These are phyloP conservation scores for Notechis scutatus DNA, from an alignment of 2,113 vertebrate genomes.

Conservation along the genomic window DNA sequence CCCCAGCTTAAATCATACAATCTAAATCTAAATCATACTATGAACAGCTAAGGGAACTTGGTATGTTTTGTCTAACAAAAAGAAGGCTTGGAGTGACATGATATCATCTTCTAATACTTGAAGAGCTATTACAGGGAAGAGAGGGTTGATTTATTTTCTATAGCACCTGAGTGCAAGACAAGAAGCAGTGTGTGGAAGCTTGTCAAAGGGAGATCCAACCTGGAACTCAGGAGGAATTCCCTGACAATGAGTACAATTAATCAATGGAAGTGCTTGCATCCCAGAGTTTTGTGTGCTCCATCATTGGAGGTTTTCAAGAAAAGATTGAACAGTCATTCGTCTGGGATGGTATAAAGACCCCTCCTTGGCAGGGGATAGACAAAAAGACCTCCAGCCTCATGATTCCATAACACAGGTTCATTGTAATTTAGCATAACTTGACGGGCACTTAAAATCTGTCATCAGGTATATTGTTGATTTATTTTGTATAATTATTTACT, in stretches of 20 bases:
- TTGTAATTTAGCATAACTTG: conserved; percentile 39
- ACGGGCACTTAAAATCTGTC: conserved; percentile 28
- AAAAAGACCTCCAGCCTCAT: not conserved
- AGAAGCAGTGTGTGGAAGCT: not conserved
- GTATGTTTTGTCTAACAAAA: not conserved
- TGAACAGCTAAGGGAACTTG: not conserved
- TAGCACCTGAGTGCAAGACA: not conserved
- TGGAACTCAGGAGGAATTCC: not conserved
- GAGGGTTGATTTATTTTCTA: not conserved
- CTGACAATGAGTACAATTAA: not conserved
- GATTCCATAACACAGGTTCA: conserved; percentile 29
- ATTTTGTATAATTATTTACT: conserved; percentile 41
- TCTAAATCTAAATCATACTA: not conserved
- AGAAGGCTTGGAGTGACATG: not conserved
- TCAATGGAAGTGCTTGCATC: not conserved
- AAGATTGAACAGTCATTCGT: not conserved
- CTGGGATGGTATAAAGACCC: not conserved
- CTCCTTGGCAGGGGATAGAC: not conserved
- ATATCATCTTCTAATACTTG: not conserved
- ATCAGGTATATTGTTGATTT: conserved; percentile 21
- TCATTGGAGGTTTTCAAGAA: not conserved
- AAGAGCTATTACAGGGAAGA: not conserved
- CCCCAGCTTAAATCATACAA: not conserved
- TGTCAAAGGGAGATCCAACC: not conserved
- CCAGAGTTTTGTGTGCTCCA: not conserved